Evolutionary conservation across 2,888 invertebrate genomes (phyloP).

Genomic region (Dasypogon diadema): DNA sequence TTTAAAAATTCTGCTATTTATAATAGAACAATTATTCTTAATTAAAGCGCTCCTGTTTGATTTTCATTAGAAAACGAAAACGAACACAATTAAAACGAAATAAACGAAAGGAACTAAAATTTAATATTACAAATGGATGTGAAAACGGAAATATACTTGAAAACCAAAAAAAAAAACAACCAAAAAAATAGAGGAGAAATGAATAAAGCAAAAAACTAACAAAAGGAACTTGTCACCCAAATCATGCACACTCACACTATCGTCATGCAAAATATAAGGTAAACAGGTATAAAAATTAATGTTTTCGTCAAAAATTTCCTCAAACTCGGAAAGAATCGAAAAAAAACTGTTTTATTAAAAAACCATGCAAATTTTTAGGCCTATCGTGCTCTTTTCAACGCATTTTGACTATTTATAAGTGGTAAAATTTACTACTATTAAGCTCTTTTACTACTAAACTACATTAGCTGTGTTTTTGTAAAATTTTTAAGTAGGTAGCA

Average conservation of each 20-base stretch:
- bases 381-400: background rate
- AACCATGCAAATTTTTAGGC: background rate
- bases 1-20: conserved; percentile 46
- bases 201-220: conserved; percentile 42
- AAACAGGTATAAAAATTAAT: background rate
- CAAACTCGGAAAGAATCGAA: background rate
- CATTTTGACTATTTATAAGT: no score
- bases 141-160: conserved; percentile 18
- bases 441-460: no score
- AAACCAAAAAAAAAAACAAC: background rate
- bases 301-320: background rate
- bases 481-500: no score
- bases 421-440: no score
- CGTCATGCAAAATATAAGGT: conserved; percentile 47
- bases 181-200: conserved; percentile 40
- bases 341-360: background rate
- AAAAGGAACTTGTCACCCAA: conserved; percentile 48
- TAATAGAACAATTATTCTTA: conserved; percentile 53
- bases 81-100: conserved; percentile 23
- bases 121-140: conserved; percentile 16
- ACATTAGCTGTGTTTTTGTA: no score
- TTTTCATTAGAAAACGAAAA: conserved; percentile 51
- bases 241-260: conserved; percentile 44
- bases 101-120: conserved; percentile 27
- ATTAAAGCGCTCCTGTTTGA: conserved; percentile 61